Evolutionary conservation across 2,888 invertebrate genomes (phyloP).

Genomic region (Latrodectus elegans): DNA sequence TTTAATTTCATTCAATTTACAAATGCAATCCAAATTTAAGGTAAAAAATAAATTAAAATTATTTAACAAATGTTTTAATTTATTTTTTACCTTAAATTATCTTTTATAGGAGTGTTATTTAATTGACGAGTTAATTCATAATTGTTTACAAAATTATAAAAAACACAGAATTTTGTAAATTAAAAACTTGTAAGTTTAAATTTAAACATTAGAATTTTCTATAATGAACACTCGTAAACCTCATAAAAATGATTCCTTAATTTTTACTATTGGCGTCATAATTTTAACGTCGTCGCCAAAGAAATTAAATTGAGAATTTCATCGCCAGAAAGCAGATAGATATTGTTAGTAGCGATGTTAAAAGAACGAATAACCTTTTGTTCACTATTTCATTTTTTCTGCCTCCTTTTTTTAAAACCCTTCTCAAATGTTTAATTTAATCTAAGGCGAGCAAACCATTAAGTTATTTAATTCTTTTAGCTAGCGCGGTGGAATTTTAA

Average conservation of each 20-base stretch:
- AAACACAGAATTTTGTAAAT: too few species aligned
- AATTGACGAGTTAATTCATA: too few species aligned
- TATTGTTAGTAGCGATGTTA: constrained; percentile 39
- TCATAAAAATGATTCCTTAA: neutral
- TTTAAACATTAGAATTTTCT: too few species aligned
- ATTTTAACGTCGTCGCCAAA: neutral
- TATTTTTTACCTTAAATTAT: too few species aligned
- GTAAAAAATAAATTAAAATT: too few species aligned
- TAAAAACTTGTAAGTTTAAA: too few species aligned
- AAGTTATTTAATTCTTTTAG: constrained; percentile 64
- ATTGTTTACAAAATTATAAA: too few species aligned
- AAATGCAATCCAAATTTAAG: too few species aligned
- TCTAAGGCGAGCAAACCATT: constrained; percentile 66
- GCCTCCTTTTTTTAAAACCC: constrained; percentile 13
- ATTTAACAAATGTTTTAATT: too few species aligned
- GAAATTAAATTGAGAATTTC: constrained; percentile 4
- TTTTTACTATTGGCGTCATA: neutral
- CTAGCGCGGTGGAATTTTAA: constrained; percentile 54
- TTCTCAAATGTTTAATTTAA: constrained; percentile 67
- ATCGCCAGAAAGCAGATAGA: constrained; percentile 35
- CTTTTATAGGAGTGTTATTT: too few species aligned
- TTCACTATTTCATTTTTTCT: constrained; percentile 27
- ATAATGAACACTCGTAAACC: neutral
- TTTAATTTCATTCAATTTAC: too few species aligned
- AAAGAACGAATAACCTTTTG: constrained; percentile 59